Conservation (phyloP, 2,797 vertebrate genomes). For the Cyprinella venusta region DNA sequence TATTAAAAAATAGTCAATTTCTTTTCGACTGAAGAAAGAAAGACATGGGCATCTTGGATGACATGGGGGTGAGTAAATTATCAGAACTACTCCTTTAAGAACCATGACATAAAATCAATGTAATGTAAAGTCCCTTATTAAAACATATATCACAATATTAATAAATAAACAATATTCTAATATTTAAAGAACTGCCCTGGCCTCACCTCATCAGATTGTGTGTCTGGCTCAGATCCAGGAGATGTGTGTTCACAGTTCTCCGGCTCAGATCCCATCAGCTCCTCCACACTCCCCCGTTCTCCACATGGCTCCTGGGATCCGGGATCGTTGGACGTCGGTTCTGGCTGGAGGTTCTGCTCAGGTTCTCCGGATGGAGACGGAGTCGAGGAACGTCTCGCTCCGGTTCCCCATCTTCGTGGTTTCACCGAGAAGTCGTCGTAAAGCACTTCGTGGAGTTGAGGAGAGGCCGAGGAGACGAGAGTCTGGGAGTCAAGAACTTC, state of each 20-base stretch:
- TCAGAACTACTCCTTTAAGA: too few species aligned
- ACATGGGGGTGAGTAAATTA: too few species aligned
- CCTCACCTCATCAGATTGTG: background rate
- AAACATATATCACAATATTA: background rate
- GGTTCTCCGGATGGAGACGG: conserved; percentile 24
- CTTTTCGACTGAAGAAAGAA: too few species aligned
- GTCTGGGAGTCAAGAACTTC: conserved; percentile 47
- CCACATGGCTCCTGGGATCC: background rate
- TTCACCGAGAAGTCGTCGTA: conserved; percentile 75
- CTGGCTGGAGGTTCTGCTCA: background rate
- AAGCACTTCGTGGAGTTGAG: conserved; percentile 42
- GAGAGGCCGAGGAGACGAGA: too few species aligned
- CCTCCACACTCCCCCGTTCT: conserved; percentile 1
- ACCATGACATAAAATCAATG: background rate
- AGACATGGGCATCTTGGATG: too few species aligned
- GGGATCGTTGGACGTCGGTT: background rate
- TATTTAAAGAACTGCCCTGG: background rate
- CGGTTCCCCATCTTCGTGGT: conserved; percentile 58
- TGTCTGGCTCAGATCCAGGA: background rate
- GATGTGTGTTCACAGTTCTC: background rate
- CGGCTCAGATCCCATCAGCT: background rate
- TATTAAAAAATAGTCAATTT: too few species aligned
- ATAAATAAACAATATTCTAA: background rate
- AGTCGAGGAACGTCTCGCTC: conserved; percentile 26
- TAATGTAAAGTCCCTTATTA: background rate